Percentiles rank a stretch among this genome's conserved stretches.
Conservation (phyloP, 2,113 vertebrate genomes). For the Albula goreensis region DNA sequence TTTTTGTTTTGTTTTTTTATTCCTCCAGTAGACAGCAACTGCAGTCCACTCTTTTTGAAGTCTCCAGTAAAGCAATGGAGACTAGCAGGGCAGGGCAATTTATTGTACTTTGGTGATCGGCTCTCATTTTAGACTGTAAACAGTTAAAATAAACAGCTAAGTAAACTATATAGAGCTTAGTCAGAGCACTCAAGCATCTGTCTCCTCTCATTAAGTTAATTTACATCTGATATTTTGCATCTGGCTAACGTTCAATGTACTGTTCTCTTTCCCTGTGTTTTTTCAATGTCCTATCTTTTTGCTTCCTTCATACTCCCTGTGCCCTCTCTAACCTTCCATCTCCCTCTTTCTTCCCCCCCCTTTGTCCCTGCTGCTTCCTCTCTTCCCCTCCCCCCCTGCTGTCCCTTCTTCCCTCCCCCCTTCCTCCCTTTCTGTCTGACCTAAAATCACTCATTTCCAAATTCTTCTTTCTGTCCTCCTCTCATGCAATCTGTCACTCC, state of each 20-base stretch:
- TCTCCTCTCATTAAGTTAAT: neutral
- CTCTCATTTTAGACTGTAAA: too few species aligned
- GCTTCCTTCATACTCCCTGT: neutral
- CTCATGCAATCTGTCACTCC: too few species aligned
- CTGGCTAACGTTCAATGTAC: neutral
- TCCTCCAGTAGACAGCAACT: neutral
- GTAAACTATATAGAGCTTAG: too few species aligned
- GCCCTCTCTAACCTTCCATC: neutral
- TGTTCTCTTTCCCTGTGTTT: neutral
- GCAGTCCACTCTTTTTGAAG: too few species aligned
- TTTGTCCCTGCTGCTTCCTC: neutral
- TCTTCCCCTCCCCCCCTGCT: neutral
- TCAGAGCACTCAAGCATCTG: neutral
- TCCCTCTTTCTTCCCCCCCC: neutral
- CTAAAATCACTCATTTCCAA: neutral
- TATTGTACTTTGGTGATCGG: too few species aligned
- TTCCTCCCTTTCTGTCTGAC: neutral
- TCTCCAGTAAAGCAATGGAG: too few species aligned
- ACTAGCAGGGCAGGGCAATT: too few species aligned
- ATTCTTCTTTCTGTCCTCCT: neutral
- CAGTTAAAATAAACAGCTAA: too few species aligned
- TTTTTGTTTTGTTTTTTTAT: neutral
- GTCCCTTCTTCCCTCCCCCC: neutral
- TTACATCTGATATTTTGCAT: neutral
- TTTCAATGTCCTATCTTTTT: neutral